phyloP scores from a whole-genome alignment of 2,113 vertebrate species.

The Ardeotis arabs region DNA sequence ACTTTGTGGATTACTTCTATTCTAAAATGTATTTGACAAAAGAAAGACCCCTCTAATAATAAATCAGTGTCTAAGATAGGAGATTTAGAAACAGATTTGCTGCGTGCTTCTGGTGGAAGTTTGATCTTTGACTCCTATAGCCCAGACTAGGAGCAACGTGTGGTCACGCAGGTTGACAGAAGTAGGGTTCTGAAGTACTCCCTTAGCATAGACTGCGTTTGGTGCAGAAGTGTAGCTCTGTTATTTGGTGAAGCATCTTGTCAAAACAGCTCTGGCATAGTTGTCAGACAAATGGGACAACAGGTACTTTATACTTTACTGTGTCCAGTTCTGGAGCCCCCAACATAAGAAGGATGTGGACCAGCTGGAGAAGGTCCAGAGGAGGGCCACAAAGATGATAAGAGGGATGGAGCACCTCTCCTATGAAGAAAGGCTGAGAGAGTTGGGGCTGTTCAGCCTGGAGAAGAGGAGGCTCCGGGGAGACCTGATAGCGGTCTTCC shows the following conservation, averaged over 20 bases:
- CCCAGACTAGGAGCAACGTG: accelerated
- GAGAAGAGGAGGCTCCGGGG: too few relatives aligned
- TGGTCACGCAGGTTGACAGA: background rate
- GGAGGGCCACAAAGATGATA: too few relatives aligned
- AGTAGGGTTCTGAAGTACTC: background rate
- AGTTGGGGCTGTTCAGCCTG: too few relatives aligned
- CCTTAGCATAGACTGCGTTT: background rate
- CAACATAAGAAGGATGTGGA: too few relatives aligned
- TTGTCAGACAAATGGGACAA: background rate
- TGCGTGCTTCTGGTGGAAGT: background rate
- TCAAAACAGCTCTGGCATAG: background rate
- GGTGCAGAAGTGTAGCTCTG: background rate
- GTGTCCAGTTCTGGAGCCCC: too few relatives aligned
- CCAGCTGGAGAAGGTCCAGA: too few relatives aligned
- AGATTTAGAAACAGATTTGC: background rate
- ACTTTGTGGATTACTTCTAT: background rate
- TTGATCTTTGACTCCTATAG: background rate
- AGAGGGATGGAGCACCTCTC: too few relatives aligned
- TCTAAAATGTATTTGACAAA: background rate
- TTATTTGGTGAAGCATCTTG: background rate
- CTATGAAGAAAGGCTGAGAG: too few relatives aligned
- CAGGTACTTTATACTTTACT: background rate
- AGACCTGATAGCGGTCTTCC: too few relatives aligned
- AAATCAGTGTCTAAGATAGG: background rate
- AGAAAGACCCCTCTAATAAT: background rate